A percentile compares a stretch with the other conserved stretches of the same genome.
These are phyloP conservation scores for Stercorarius parasiticus DNA, from an alignment of 2,113 vertebrate genomes.

Conservation along the genomic window DNA sequence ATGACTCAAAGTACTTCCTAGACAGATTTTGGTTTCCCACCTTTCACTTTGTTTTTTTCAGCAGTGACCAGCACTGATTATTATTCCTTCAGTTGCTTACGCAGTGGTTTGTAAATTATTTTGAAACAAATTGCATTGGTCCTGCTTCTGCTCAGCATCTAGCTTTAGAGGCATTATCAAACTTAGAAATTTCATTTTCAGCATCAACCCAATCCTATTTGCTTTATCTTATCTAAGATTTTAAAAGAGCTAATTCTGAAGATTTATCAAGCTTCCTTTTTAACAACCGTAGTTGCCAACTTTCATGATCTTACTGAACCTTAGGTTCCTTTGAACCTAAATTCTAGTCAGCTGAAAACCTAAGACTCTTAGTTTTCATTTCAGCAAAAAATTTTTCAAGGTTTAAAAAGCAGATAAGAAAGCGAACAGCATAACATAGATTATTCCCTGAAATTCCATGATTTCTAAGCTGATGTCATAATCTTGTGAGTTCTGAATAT, in stretches of 20 bases:
- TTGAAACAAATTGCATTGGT: background rate
- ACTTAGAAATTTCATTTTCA: background rate
- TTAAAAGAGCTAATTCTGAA: background rate
- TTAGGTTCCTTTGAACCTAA: background rate
- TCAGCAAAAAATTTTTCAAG: background rate
- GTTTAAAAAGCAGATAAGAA: background rate
- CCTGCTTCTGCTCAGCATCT: background rate
- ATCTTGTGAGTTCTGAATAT: background rate
- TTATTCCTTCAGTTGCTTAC: background rate
- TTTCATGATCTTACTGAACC: background rate
- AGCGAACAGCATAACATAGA: background rate
- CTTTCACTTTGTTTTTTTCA: background rate
- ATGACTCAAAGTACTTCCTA: background rate
- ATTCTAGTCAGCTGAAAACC: slow-evolving; percentile 1
- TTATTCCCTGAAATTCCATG: background rate
- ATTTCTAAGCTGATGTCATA: background rate
- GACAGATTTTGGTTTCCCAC: background rate
- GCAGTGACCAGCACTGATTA: background rate
- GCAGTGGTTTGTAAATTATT: background rate
- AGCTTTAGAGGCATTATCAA: background rate
- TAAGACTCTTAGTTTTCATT: background rate
- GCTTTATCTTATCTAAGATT: background rate
- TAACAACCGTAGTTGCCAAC: background rate
- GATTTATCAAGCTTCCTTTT: slow-evolving; percentile 20
- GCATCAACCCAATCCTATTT: background rate